A percentile compares a stretch with the other conserved stretches of the same genome.
Conservation (phyloP, 1,140 invertebrate genomes). For the Zeugodacus cucurbitae region DNA sequence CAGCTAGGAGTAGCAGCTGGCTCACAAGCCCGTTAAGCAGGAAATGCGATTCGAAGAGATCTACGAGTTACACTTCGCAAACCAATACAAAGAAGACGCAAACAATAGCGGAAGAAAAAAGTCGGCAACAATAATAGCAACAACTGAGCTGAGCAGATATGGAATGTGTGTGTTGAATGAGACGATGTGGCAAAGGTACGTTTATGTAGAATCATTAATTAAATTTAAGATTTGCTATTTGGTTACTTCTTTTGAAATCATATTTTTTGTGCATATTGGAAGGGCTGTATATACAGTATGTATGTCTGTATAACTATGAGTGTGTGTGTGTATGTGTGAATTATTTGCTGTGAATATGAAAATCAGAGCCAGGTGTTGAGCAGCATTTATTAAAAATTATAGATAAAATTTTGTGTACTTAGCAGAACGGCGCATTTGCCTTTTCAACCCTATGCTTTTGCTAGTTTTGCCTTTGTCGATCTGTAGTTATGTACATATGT, state of each 20-base stretch:
- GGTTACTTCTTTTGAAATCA: constrained; percentile 18
- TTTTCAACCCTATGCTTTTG: neutral
- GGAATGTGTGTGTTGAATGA: neutral
- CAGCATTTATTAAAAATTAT: constrained; percentile 1
- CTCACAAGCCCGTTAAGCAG: constrained; percentile 28
- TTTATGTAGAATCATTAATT: constrained; percentile 37
- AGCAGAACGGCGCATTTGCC: neutral
- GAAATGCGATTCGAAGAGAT: constrained; percentile 34
- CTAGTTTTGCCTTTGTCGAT: neutral
- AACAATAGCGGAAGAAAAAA: neutral
- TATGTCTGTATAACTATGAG: neutral
- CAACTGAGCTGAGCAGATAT: neutral
- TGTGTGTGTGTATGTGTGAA: neutral
- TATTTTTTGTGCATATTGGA: neutral
- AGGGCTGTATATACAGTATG: neutral
- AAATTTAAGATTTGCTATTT: constrained; percentile 39
- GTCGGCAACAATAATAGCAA: neutral
- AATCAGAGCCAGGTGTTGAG: constrained; percentile 19
- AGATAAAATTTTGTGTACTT: neutral
- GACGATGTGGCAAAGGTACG: neutral
- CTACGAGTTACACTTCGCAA: neutral
- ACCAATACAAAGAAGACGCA: neutral
- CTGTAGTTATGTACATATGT: neutral
- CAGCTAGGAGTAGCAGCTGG: constrained; percentile 25
- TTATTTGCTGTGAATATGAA: constrained; percentile 13